phyloP scores from a whole-genome alignment of 1,140 invertebrate genomes.

The Orius insidiosus region DNA sequence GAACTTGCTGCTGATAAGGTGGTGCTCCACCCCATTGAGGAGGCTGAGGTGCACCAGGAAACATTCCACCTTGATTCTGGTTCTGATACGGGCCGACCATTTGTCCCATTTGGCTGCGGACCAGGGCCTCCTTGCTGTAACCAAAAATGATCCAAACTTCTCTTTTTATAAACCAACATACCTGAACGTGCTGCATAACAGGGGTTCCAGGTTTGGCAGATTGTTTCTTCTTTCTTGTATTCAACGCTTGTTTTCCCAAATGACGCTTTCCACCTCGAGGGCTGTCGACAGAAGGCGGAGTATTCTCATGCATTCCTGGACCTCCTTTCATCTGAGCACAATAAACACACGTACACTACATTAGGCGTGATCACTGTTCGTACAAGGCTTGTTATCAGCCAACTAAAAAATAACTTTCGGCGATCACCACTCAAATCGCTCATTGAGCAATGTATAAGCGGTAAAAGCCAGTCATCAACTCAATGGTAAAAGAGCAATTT shows the following conservation, averaged over 20 bases:
- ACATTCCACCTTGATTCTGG: slow-evolving; percentile 13
- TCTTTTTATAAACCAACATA: no score
- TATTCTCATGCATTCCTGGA: slow-evolving; percentile 34
- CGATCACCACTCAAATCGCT: no score
- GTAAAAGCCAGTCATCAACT: no score
- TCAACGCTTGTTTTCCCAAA: slow-evolving; percentile 16
- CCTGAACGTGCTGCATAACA: slow-evolving; percentile 17
- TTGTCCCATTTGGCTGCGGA: slow-evolving; percentile 15
- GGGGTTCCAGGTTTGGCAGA: slow-evolving; percentile 19
- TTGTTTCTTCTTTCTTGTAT: slow-evolving; percentile 20
- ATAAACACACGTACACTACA: slow-evolving; percentile 26
- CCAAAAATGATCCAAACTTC: slow-evolving; percentile 13
- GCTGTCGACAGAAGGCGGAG: slow-evolving; percentile 36
- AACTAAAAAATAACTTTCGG: slow-evolving; percentile 3
- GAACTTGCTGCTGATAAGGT: slow-evolving; percentile 35
- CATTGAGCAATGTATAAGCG: no score
- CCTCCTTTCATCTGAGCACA: slow-evolving; percentile 30
- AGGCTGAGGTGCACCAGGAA: slow-evolving; percentile 13
- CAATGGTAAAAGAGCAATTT: slow-evolving; percentile 1
- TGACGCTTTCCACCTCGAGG: slow-evolving; percentile 29
- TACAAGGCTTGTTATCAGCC: slow-evolving; percentile 1
- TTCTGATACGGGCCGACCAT: slow-evolving; percentile 7
- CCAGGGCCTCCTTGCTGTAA: slow-evolving; percentile 13
- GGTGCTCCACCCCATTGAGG: slow-evolving; percentile 27
- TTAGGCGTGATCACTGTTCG: slow-evolving; percentile 21